These are phyloP conservation scores for Cryptocephalus primarius DNA, from an alignment of 2,888 invertebrate species.

Conservation along the genomic window DNA sequence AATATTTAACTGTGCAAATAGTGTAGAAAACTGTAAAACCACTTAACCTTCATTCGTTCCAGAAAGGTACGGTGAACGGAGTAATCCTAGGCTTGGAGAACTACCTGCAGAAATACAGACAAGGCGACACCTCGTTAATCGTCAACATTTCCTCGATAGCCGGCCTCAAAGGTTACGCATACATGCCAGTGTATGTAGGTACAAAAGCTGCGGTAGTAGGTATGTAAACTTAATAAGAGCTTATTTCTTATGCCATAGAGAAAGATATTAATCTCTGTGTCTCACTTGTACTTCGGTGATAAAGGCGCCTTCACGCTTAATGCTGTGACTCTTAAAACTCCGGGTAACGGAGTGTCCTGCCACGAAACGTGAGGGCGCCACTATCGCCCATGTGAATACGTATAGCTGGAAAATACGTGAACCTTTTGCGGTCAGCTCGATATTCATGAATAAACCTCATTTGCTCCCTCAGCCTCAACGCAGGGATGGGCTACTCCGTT, in stretches of 20 bases:
- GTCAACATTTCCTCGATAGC: conserved; percentile 5
- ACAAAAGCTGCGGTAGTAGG: conserved; percentile 6
- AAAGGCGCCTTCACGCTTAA: too few relatives aligned
- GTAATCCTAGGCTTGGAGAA: conserved; percentile 4
- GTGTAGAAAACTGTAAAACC: too few relatives aligned
- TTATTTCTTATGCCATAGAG: background rate
- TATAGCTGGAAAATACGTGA: too few relatives aligned
- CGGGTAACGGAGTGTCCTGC: too few relatives aligned
- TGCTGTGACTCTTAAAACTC: too few relatives aligned
- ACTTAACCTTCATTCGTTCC: conserved; percentile 1
- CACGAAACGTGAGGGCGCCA: too few relatives aligned
- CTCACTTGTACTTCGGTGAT: too few relatives aligned
- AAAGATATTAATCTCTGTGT: too few relatives aligned
- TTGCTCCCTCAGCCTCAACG: background rate
- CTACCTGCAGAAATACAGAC: conserved; percentile 2
- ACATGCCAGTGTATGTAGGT: conserved; percentile 3
- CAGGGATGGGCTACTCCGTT: conserved; percentile 3
- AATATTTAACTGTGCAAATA: too few relatives aligned
- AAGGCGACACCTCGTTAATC: conserved; percentile 1
- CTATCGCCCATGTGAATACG: too few relatives aligned
- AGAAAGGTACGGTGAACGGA: conserved; percentile 6
- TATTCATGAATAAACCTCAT: too few relatives aligned
- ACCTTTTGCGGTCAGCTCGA: too few relatives aligned
- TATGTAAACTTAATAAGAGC: background rate
- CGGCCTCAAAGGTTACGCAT: conserved; percentile 1